A percentile compares a stretch with the other conserved stretches of the same genome.
Conservation (phyloP, 2,113 vertebrate species). For the Sminthopsis crassicaudata region DNA sequence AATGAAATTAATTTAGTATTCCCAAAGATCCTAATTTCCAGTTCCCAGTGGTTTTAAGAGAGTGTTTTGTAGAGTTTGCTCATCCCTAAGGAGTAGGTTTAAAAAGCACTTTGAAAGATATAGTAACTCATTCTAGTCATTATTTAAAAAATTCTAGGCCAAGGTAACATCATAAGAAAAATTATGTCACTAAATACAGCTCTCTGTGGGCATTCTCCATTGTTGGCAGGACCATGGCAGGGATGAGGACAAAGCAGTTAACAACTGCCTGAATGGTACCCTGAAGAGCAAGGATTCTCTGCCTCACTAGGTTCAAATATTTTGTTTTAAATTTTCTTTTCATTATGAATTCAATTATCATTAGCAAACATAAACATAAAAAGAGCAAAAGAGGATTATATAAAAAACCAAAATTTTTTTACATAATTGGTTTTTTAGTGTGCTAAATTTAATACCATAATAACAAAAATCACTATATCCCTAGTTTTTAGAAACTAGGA, state of each 20-base stretch:
- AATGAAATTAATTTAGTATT: background rate
- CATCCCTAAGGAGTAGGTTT: background rate
- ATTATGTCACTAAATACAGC: background rate
- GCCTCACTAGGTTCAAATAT: constrained; percentile 16
- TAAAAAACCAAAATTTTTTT: background rate
- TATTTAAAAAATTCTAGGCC: constrained; percentile 10
- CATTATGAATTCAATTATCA: background rate
- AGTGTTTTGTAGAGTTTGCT: background rate
- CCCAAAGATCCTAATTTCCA: background rate
- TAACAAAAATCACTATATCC: background rate
- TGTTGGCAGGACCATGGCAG: background rate
- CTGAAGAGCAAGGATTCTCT: background rate
- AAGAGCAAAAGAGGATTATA: background rate
- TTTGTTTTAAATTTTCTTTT: background rate
- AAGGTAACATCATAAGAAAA: background rate
- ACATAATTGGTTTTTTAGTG: background rate
- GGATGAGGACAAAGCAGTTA: background rate
- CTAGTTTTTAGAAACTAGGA: background rate
- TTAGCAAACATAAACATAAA: background rate
- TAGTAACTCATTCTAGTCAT: background rate
- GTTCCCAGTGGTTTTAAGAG: background rate
- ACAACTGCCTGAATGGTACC: background rate
- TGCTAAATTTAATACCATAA: background rate
- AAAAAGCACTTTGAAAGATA: background rate
- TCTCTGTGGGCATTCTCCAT: background rate